Percentiles rank a stretch among this genome's conserved stretches.
These are phyloP conservation scores for Lydus trimaculatus DNA, from an alignment of 2,888 invertebrate genomes.

Conservation along the genomic window DNA sequence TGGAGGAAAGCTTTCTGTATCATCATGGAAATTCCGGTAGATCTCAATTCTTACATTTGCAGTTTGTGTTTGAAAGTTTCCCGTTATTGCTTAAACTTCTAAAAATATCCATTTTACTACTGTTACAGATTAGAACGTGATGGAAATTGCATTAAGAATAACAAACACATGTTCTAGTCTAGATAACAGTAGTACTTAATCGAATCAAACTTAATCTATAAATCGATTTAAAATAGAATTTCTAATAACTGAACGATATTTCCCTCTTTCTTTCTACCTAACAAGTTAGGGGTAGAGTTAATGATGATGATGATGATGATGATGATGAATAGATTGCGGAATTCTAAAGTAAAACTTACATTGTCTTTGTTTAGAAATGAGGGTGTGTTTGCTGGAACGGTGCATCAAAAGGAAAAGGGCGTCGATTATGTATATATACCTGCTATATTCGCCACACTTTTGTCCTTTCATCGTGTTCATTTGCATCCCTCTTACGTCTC, in stretches of 20 bases:
- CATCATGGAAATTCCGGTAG: too few species aligned
- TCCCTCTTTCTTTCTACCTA: neutral
- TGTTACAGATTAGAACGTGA: neutral
- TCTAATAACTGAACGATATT: neutral
- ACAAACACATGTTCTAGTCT: neutral
- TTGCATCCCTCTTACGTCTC: neutral
- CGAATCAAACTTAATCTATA: neutral
- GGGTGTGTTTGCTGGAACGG: neutral
- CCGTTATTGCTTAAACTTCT: neutral
- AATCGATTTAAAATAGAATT: neutral
- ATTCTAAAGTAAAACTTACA: neutral
- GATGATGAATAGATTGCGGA: constrained; percentile 5
- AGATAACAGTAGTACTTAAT: too few species aligned
- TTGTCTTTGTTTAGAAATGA: neutral
- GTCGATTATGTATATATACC: neutral
- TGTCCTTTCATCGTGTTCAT: constrained; percentile 1
- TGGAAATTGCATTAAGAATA: neutral
- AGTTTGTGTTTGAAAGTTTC: neutral
- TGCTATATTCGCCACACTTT: neutral
- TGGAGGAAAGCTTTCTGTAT: too few species aligned
- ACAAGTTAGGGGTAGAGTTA: neutral
- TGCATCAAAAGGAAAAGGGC: constrained; percentile 8
- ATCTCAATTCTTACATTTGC: too few species aligned
- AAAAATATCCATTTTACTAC: neutral
- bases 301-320: constrained; percentile 6